Evolutionary conservation across 2,888 invertebrate species (phyloP).

Genomic region (Hirtodrosophila confusa): DNA sequence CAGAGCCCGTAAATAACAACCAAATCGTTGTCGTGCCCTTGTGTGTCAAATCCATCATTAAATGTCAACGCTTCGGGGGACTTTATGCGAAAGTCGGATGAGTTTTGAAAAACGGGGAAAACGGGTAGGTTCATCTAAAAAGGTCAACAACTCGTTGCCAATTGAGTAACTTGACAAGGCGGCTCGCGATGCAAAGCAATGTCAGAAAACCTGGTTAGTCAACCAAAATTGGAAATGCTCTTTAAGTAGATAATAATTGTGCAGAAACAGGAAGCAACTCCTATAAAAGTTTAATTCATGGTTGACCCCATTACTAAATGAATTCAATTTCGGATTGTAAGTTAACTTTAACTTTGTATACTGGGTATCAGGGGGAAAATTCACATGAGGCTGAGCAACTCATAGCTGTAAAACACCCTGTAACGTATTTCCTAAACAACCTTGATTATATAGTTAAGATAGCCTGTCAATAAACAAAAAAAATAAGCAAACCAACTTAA

Average conservation of each 20-base stretch:
- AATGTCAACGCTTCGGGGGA: slow-evolving; percentile 82
- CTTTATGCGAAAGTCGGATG: slow-evolving; percentile 63
- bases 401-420: background rate
- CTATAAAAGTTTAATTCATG: too few relatives aligned
- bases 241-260: background rate
- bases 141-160: slow-evolving; percentile 75
- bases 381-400: too few relatives aligned
- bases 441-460: slow-evolving; percentile 36
- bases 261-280: too few relatives aligned
- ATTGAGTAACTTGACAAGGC: slow-evolving; percentile 70
- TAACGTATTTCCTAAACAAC: slow-evolving; percentile 24
- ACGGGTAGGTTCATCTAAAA: slow-evolving; percentile 54
- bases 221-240: slow-evolving; percentile 1
- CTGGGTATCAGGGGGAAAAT: too few relatives aligned
- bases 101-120: slow-evolving; percentile 38
- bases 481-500: slow-evolving; percentile 26
- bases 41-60: slow-evolving; percentile 84
- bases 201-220: background rate
- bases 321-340: too few relatives aligned
- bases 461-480: slow-evolving; percentile 15
- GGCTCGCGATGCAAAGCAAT: slow-evolving; percentile 8
- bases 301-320: too few relatives aligned
- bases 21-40: slow-evolving; percentile 80
- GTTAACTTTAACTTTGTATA: too few relatives aligned
- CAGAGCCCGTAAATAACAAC: slow-evolving; percentile 35